Base-by-base conservation (phyloP, 1,140 invertebrate genomes). In the Drosophila bocqueti region DNA sequence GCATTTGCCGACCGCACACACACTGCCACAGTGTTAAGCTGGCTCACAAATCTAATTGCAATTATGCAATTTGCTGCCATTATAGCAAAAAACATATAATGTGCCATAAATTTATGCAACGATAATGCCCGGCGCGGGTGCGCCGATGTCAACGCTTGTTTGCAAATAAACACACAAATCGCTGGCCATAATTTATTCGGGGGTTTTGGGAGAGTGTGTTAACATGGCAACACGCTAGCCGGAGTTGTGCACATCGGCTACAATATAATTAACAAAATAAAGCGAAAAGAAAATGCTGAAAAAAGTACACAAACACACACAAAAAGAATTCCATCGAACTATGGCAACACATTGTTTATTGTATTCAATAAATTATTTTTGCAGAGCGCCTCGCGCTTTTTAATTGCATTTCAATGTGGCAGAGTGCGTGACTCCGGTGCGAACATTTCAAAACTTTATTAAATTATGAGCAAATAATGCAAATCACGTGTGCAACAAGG, bases 161-260 rank as follows among this genome's bases (percentile, higher is more conserved):
- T 78, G 77, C 84, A 84, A 89, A 89, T 89, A 89, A 89, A 89
- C 84, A 84, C 85, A 87, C 85, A 87, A 87, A 87, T 87, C 67
- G 72, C 63, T 74, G 67, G 69, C 36, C 64, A 58, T 84, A 89
- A 87, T 84, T 84, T 87, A 87, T 81, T 67, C 68, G 47, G 40
- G 21, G 42, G 31, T 45, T 31, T 36, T 36, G 67, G 38, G 45
- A 31, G 31, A 52, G 54, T 52, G 43, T 61, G 69, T 83, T 71
- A 74, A 59, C 78, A 83, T 83, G 83, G 71, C 79, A 79, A 82
- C 79, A 77, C 58, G 52, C 58, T 52, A 38, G n/a, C 38, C 69
- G 67, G 67, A 50, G 11, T 72, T 73, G 72, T 73, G 54, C 69
- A 43, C 54, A 73, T 49, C 31, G 43, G 52, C 67, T 72, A 73